Conservation (phyloP, 2,113 vertebrate genomes). For the Brachyistius frenatus region DNA sequence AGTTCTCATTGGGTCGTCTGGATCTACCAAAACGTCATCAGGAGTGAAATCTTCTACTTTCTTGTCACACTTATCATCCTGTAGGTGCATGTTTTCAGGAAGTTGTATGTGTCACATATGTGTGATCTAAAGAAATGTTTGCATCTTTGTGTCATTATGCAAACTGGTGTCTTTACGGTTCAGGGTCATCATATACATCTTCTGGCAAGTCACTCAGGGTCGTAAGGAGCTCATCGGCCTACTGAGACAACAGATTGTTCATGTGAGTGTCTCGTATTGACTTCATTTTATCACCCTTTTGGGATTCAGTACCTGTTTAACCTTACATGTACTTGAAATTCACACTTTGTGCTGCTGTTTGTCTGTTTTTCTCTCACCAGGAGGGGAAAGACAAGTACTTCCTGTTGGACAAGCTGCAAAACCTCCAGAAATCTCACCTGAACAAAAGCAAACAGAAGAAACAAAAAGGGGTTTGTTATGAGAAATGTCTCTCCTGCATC, state of each 20-base stretch:
- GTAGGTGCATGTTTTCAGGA: conserved; percentile 82
- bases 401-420: conserved; percentile 84
- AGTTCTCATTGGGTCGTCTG: conserved; percentile 86
- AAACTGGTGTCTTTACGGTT: background rate
- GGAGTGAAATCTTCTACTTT: conserved; percentile 92
- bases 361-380: conserved; percentile 71
- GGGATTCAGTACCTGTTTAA: background rate
- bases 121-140: background rate
- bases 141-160: background rate
- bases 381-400: conserved; percentile 92
- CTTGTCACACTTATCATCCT: conserved; percentile 85
- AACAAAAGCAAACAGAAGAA: conserved; percentile 57
- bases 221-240: conserved; percentile 85
- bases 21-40: conserved; percentile 91
- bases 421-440: conserved; percentile 69
- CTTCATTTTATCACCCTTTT: too few species aligned
- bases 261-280: conserved; percentile 86
- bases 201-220: conserved; percentile 90
- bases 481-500: background rate
- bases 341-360: background rate
- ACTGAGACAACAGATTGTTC: conserved; percentile 87
- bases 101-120: background rate
- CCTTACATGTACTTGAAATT: background rate
- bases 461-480: conserved; percentile 60
- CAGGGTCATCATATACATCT: conserved; percentile 90